These are phyloP conservation scores for Microcaecilia unicolor DNA, from an alignment of 2,797 vertebrate species.

Conservation along the genomic window DNA sequence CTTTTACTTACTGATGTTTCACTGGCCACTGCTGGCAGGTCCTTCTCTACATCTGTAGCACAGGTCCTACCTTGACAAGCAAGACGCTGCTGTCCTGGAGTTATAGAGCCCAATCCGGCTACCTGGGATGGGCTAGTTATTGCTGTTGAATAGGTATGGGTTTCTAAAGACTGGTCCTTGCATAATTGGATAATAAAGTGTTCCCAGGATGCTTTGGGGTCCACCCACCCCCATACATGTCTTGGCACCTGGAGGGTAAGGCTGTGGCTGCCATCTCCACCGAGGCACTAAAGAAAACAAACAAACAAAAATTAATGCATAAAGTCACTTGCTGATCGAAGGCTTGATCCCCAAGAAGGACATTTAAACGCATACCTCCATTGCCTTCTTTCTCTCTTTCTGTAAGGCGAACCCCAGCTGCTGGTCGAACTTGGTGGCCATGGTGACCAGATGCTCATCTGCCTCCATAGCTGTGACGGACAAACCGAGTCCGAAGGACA, in stretches of 20 bases:
- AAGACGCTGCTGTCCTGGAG: too few species aligned
- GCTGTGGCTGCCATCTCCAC: not conserved
- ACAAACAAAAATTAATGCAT: too few species aligned
- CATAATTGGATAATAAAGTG: constrained; percentile 50
- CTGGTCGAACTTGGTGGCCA: constrained; percentile 64
- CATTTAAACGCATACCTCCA: constrained; percentile 37
- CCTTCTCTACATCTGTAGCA: fast-evolving
- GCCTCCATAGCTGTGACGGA: constrained; percentile 76
- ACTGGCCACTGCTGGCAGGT: fast-evolving
- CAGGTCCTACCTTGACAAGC: fast-evolving
- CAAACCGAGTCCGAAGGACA: constrained; percentile 75
- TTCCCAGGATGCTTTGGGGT: constrained; percentile 63
- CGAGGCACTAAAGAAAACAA: not conserved
- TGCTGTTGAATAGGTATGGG: not conserved
- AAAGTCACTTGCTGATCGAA: too few species aligned
- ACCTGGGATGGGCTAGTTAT: fast-evolving
- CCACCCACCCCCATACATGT: constrained; percentile 69
- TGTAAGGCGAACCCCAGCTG: constrained; percentile 56
- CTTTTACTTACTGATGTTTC: too few species aligned
- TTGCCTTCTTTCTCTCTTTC: constrained; percentile 43
- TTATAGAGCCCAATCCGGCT: fast-evolving
- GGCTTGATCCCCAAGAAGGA: too few species aligned
- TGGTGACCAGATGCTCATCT: constrained; percentile 54
- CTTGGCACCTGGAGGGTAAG: not conserved
- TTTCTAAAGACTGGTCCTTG: not conserved